These are phyloP conservation scores for Onthophagus taurus DNA, from an alignment of 1,140 invertebrate genomes.

Conservation along the genomic window DNA sequence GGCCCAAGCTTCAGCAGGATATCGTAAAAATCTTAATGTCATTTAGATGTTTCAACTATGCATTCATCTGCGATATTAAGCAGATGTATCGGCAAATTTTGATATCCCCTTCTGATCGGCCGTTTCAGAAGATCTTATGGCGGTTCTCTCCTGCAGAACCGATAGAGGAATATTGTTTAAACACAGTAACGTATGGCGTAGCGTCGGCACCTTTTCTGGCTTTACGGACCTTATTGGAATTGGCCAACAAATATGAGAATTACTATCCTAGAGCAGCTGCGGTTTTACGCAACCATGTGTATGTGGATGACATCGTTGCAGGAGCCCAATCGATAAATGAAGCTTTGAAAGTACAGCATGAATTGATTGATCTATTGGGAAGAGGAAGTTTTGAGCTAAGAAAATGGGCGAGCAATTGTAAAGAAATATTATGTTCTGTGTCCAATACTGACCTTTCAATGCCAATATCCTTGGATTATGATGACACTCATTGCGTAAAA, in stretches of 20 bases:
- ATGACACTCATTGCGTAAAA: neutral
- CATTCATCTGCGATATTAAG: no score
- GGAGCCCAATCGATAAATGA: constrained; percentile 18
- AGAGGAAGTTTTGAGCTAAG: constrained; percentile 4
- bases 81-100: no score
- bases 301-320: constrained; percentile 30
- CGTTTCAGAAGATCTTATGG: no score
- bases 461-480: constrained; percentile 5
- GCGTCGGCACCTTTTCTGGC: constrained; percentile 30
- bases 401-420: constrained; percentile 1
- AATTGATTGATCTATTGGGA: neutral
- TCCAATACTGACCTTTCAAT: constrained; percentile 20
- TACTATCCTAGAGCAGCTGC: constrained; percentile 19
- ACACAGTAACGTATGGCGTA: no score
- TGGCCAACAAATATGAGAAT: constrained; percentile 18
- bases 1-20: no score
- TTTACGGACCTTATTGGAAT: constrained; percentile 21
- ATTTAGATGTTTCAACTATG: no score
- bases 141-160: no score
- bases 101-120: no score
- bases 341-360: constrained; percentile 27
- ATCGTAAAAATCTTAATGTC: no score
- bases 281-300: constrained; percentile 23
- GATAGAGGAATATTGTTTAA: no score
- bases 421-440: neutral